Percentiles rank a stretch among this genome's conserved stretches.
These are phyloP conservation scores for Apodemia mormo DNA, from an alignment of 2,888 invertebrate genomes.

Conservation along the genomic window DNA sequence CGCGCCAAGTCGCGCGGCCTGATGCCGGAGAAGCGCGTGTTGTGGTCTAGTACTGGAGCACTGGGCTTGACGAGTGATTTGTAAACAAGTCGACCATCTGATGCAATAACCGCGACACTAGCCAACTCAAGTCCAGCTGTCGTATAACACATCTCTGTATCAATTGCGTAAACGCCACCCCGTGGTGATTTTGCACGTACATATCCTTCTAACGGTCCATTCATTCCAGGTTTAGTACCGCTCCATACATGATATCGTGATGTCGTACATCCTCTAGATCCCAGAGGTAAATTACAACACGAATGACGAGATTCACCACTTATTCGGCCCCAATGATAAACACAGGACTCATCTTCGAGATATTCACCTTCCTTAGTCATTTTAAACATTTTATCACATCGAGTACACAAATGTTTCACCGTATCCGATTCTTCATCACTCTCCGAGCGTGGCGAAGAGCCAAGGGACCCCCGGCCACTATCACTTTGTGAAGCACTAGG, in stretches of 20 bases:
- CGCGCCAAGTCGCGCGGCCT: slow-evolving; percentile 81
- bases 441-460: slow-evolving; percentile 79
- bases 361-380: slow-evolving; percentile 88
- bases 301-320: slow-evolving; percentile 79
- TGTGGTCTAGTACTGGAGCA: slow-evolving; percentile 93
- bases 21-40: slow-evolving; percentile 97
- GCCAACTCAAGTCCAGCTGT: slow-evolving; percentile 92
- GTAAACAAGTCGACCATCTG: slow-evolving; percentile 89
- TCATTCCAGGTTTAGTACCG: slow-evolving; percentile 85
- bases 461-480: slow-evolving; percentile 79
- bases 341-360: slow-evolving; percentile 87
- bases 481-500: slow-evolving; percentile 78
- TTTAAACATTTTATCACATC: slow-evolving; percentile 88
- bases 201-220: slow-evolving; percentile 87
- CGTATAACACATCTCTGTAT: slow-evolving; percentile 99
- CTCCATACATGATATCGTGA: slow-evolving; percentile 89
- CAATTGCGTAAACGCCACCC: slow-evolving; percentile 89
- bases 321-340: slow-evolving; percentile 95
- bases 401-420: slow-evolving; percentile 84
- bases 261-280: slow-evolving; percentile 84
- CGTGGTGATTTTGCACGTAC: slow-evolving; percentile 81
- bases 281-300: slow-evolving; percentile 83
- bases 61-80: slow-evolving; percentile 93
- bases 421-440: slow-evolving; percentile 81
- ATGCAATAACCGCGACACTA: slow-evolving; percentile 91